phyloP scores from a whole-genome alignment of 2,113 vertebrate species.

The Orthonyx spaldingii region DNA sequence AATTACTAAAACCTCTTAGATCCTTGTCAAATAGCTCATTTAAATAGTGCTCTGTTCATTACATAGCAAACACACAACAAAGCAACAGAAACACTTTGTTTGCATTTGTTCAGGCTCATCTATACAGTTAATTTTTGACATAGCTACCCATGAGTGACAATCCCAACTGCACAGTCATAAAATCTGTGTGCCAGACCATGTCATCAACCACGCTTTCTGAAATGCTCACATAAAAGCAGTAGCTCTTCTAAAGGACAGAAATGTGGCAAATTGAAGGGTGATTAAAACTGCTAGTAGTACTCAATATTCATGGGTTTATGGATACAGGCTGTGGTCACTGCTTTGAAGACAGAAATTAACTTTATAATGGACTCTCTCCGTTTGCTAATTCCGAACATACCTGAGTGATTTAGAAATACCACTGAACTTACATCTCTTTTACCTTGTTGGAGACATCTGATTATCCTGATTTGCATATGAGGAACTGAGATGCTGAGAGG shows the following conservation, averaged over 20 bases:
- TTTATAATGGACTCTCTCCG: not conserved
- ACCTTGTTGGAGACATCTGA: too few species aligned
- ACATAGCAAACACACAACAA: not conserved
- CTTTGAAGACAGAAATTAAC: not conserved
- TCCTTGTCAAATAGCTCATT: not conserved
- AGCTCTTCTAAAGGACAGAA: not conserved
- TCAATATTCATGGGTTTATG: not conserved
- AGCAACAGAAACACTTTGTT: not conserved
- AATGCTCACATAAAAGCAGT: not conserved
- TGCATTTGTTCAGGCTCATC: not conserved
- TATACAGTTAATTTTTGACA: not conserved
- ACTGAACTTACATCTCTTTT: not conserved
- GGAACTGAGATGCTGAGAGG: not conserved
- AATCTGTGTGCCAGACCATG: not conserved
- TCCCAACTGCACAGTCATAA: not conserved
- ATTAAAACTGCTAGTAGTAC: not conserved
- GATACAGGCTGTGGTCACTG: not conserved
- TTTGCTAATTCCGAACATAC: not conserved
- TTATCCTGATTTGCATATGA: not conserved
- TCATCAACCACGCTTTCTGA: not conserved
- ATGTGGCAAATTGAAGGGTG: not conserved
- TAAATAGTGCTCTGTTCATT: not conserved
- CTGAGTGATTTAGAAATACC: not conserved
- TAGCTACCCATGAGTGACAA: not conserved
- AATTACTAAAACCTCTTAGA: not conserved